Conservation (phyloP, 2,888 invertebrate genomes). For the Iselma pallidipennis region DNA sequence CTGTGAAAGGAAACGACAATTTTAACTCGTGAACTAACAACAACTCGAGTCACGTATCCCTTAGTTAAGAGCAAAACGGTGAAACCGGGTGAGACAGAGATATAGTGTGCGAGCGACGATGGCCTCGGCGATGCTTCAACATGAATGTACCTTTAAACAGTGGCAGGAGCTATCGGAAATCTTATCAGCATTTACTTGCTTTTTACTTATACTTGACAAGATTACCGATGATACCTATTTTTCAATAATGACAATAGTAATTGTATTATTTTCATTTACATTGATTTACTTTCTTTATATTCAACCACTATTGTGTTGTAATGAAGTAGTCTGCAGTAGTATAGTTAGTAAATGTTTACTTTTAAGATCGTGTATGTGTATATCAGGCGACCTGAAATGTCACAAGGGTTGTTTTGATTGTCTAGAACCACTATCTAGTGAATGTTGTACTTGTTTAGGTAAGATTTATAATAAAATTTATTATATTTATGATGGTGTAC, state of each 20-base stretch:
- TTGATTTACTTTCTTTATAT: background rate
- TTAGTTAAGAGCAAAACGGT: too few species aligned
- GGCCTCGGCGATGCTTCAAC: too few species aligned
- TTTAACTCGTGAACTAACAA: too few species aligned
- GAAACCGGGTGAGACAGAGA: too few species aligned
- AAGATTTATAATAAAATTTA: background rate
- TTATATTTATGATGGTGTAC: too few species aligned
- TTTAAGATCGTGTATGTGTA: conserved; percentile 18
- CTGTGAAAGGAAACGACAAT: too few species aligned
- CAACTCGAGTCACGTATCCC: too few species aligned
- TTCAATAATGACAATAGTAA: background rate
- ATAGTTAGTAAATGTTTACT: conserved; percentile 24
- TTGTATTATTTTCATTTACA: background rate
- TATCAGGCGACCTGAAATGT: conserved; percentile 14
- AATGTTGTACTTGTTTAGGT: conserved; percentile 22
- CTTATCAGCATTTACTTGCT: background rate
- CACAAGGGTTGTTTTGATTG: conserved; percentile 20
- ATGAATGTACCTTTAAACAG: too few species aligned
- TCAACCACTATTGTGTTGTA: conserved; percentile 6
- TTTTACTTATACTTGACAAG: too few species aligned
- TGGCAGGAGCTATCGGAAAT: background rate
- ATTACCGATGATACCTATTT: too few species aligned
- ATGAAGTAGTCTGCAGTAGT: conserved; percentile 21
- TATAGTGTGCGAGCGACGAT: too few species aligned
- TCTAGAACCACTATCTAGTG: conserved; percentile 9